phyloP scores from a whole-genome alignment of 2,113 vertebrate genomes.

The Semicossyphus pulcher region DNA sequence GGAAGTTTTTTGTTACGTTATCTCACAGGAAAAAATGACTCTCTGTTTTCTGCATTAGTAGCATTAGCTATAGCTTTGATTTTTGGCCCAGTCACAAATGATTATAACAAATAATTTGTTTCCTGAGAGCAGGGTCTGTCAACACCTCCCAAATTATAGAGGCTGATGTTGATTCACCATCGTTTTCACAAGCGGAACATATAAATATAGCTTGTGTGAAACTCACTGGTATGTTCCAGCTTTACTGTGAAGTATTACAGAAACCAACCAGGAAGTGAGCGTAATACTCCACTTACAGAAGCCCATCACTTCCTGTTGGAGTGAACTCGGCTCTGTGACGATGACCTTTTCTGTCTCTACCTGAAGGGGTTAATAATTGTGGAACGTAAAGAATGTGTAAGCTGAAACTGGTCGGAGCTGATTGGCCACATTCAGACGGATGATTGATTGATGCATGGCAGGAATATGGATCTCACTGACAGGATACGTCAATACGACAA shows the following conservation, averaged over 20 bases:
- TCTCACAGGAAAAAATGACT: slow-evolving; percentile 5
- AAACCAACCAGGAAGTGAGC: slow-evolving; percentile 49
- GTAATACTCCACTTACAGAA: slow-evolving; percentile 33
- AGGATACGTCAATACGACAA: slow-evolving; percentile 34
- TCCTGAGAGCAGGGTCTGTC: too few species aligned
- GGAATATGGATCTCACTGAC: slow-evolving; percentile 57
- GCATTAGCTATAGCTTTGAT: not conserved
- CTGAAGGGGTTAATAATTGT: slow-evolving; percentile 49
- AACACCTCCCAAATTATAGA: too few species aligned
- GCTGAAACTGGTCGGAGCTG: slow-evolving; percentile 48
- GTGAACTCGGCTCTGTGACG: slow-evolving; percentile 21
- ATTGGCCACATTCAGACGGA: slow-evolving; percentile 55
- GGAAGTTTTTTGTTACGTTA: not conserved
- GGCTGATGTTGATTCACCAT: slow-evolving; percentile 17
- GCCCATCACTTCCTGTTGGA: slow-evolving; percentile 42
- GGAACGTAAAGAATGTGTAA: slow-evolving; percentile 61
- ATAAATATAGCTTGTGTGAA: slow-evolving; percentile 1
- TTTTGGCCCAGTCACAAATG: not conserved
- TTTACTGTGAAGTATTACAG: slow-evolving; percentile 19
- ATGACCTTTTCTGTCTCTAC: slow-evolving; percentile 12
- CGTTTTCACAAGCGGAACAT: not conserved
- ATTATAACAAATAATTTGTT: too few species aligned
- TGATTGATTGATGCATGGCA: slow-evolving; percentile 65
- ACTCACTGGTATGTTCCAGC: slow-evolving; percentile 14
- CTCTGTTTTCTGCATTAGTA: not conserved